A percentile compares a stretch with the other conserved stretches of the same genome.
Evolutionary conservation across 2,113 vertebrate genomes (phyloP).

Genomic region (Catharus bicknelli): DNA sequence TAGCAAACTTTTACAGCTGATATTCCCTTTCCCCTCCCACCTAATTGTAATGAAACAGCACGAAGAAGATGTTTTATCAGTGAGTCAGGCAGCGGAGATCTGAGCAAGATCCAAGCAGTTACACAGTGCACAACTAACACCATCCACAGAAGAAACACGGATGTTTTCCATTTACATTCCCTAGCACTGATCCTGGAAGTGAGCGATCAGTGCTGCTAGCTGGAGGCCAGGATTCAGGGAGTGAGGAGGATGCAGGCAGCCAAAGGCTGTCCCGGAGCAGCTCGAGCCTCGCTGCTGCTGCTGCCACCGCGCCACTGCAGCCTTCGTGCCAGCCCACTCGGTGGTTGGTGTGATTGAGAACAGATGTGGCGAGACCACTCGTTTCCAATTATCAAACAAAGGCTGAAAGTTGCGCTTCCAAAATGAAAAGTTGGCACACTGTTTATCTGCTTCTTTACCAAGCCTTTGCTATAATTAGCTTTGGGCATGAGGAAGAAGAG

Average conservation of each 20-base stretch:
- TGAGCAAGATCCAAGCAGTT: background rate
- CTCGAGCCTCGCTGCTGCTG: accelerated
- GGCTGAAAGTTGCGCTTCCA: slow-evolving; percentile 33
- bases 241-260: accelerated
- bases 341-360: background rate
- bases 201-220: accelerated
- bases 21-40: background rate
- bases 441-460: slow-evolving; percentile 32
- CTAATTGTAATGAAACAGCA: slow-evolving; percentile 9
- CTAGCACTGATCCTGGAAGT: background rate
- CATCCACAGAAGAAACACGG: background rate
- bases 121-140: background rate
- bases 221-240: background rate
- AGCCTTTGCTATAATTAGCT: slow-evolving; percentile 31
- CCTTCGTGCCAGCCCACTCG: background rate
- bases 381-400: slow-evolving; percentile 61
- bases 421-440: slow-evolving; percentile 17
- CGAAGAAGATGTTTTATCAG: background rate
- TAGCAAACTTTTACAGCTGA: background rate
- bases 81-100: slow-evolving; percentile 42
- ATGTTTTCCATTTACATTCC: slow-evolving; percentile 45
- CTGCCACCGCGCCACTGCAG: background rate
- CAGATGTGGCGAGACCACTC: slow-evolving; percentile 26
- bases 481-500: slow-evolving; percentile 12
- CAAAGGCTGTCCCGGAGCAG: accelerated